These are phyloP conservation scores for Lycopodina hypogea DNA, from an alignment of 37 sponge, comb jelly and placozoan species.

Conservation along the genomic window DNA sequence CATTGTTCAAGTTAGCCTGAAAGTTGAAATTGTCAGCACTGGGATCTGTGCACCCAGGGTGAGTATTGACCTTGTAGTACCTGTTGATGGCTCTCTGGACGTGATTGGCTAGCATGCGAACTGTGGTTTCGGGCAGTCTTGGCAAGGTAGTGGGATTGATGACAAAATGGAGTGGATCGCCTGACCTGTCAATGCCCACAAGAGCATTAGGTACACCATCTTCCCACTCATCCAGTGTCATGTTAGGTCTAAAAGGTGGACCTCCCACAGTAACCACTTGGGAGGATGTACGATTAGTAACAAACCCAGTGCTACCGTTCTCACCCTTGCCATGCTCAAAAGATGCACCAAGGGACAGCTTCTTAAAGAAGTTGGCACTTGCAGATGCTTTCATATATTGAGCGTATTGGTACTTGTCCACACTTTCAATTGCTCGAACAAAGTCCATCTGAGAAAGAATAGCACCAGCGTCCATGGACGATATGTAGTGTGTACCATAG, in stretches of 20 bases:
- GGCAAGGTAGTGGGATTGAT: slow-evolving; percentile 57
- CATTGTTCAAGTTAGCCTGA: slow-evolving; percentile 63
- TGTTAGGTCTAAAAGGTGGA: slow-evolving; percentile 61
- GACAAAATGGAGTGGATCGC: slow-evolving; percentile 66
- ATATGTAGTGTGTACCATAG: slow-evolving; percentile 71
- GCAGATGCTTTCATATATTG: slow-evolving; percentile 45
- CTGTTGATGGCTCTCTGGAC: slow-evolving; percentile 45
- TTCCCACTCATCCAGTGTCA: slow-evolving; percentile 68
- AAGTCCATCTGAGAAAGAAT: slow-evolving; percentile 53
- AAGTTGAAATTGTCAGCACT: slow-evolving; percentile 66
- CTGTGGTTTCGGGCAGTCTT: slow-evolving; percentile 51
- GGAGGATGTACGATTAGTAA: slow-evolving; percentile 44
- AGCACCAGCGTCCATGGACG: slow-evolving; percentile 63
- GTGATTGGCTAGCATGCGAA: slow-evolving; percentile 33
- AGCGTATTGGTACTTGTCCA: neutral
- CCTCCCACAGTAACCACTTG: slow-evolving; percentile 59
- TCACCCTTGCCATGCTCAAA: neutral
- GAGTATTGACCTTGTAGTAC: slow-evolving; percentile 73
- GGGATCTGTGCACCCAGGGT: slow-evolving; percentile 53
- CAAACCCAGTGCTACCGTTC: neutral
- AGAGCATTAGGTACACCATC: slow-evolving; percentile 63
- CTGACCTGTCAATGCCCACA: slow-evolving; percentile 70
- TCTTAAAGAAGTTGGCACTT: slow-evolving; percentile 50
- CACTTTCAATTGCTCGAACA: neutral
- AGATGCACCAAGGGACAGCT: slow-evolving; percentile 17